Evolutionary conservation across 2,113 vertebrate genomes (phyloP).

Genomic region (Gasterosteus nipponicus): DNA sequence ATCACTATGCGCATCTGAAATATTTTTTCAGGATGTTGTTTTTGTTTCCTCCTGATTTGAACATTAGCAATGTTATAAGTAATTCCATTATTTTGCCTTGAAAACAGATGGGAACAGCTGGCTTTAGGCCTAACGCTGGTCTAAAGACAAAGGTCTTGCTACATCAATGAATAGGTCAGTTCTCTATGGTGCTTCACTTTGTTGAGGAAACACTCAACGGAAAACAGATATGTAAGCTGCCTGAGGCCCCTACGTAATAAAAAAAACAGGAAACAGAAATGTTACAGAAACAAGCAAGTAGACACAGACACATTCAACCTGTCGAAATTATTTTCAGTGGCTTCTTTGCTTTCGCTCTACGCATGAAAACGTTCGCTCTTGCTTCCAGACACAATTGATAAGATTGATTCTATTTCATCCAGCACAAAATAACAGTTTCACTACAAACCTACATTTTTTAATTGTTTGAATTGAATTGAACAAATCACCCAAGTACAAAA

Average conservation of each 20-base stretch:
- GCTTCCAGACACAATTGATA: not conserved
- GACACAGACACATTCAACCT: not conserved
- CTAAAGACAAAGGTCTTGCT: not conserved
- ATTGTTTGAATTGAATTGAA: not conserved
- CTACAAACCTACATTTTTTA: not conserved
- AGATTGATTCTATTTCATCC: not conserved
- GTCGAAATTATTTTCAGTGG: not conserved
- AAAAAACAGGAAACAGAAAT: not conserved
- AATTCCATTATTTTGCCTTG: not conserved
- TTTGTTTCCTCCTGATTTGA: not conserved
- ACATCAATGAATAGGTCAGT: not conserved
- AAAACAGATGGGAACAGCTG: not conserved
- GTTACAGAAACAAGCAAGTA: not conserved
- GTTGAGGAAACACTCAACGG: not conserved
- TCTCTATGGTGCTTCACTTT: not conserved
- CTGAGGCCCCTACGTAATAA: not conserved
- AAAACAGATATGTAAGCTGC: not conserved
- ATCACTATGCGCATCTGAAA: constrained; percentile 20
- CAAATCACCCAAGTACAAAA: not conserved
- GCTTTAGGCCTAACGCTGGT: not conserved
- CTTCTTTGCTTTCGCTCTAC: not conserved
- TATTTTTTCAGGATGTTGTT: not conserved
- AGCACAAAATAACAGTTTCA: not conserved
- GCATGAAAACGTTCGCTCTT: not conserved
- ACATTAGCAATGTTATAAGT: not conserved